Conservation (phyloP, 2,113 vertebrate species). For the Sturnira hondurensis region DNA sequence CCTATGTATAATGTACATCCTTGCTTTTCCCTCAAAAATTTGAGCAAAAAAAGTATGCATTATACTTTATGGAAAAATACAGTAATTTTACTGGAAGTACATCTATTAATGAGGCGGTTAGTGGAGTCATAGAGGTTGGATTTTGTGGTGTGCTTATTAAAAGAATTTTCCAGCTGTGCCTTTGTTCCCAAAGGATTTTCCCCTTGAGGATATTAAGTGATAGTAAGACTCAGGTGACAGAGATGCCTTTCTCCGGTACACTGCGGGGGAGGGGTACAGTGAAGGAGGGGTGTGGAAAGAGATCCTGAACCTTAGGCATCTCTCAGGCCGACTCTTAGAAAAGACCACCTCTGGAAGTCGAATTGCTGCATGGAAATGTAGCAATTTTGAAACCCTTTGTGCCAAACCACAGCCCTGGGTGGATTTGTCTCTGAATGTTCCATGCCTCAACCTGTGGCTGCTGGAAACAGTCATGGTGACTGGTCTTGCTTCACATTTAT, state of each 20-base stretch:
- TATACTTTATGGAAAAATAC: too few species aligned
- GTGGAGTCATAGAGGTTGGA: too few species aligned
- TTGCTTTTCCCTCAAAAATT: too few species aligned
- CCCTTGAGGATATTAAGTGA: neutral
- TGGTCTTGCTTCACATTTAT: neutral
- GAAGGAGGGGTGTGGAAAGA: neutral
- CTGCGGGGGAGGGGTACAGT: neutral
- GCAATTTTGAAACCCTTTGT: neutral
- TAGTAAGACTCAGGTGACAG: neutral
- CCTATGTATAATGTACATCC: too few species aligned
- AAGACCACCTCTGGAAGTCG: neutral
- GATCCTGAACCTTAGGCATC: neutral
- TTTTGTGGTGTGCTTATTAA: neutral
- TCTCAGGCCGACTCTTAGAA: neutral
- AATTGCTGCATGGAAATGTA: neutral
- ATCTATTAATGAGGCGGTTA: neutral
- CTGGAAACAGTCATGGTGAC: neutral
- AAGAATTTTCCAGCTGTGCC: neutral
- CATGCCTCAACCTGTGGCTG: neutral
- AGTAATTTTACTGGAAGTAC: neutral
- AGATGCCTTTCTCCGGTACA: neutral
- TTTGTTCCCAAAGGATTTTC: neutral
- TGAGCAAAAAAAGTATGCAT: too few species aligned
- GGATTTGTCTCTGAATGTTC: neutral
- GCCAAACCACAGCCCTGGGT: neutral